These are phyloP conservation scores for Hydrochoerus hydrochaeris DNA, from an alignment of 2,113 vertebrate genomes.

Conservation along the genomic window DNA sequence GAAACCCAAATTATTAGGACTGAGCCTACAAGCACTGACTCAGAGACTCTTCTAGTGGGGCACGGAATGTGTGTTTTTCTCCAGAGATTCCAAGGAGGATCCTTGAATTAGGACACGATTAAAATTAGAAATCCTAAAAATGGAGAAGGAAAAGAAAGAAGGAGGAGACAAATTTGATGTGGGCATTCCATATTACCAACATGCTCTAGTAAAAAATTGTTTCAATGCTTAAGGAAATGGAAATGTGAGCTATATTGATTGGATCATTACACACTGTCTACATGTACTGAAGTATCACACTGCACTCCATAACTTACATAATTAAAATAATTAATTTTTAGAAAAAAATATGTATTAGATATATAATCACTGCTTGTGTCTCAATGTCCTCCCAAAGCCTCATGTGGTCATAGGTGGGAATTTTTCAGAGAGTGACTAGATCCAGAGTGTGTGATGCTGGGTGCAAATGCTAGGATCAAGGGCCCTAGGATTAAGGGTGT, in stretches of 20 bases:
- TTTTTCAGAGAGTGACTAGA: too few species aligned
- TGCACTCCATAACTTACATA: not conserved
- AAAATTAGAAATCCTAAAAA: not conserved
- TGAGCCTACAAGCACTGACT: not conserved
- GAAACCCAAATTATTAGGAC: not conserved
- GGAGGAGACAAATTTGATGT: not conserved
- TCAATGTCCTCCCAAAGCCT: too few species aligned
- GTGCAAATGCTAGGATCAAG: too few species aligned
- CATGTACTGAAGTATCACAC: not conserved
- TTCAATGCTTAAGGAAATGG: not conserved
- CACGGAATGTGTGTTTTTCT: not conserved
- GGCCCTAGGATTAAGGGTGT: too few species aligned
- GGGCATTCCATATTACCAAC: not conserved
- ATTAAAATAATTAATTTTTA: not conserved
- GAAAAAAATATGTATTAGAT: too few species aligned
- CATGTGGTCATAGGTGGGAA: too few species aligned
- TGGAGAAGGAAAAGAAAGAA: not conserved
- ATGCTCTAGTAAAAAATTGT: not conserved
- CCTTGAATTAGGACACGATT: not conserved
- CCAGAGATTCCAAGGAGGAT: not conserved
- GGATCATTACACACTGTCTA: not conserved
- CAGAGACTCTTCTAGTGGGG: not conserved
- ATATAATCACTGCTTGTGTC: too few species aligned
- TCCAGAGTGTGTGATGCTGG: too few species aligned
- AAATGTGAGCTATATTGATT: not conserved